Conservation (phyloP, 2,797 vertebrate species). For the Gymnothorax javanicus region DNA sequence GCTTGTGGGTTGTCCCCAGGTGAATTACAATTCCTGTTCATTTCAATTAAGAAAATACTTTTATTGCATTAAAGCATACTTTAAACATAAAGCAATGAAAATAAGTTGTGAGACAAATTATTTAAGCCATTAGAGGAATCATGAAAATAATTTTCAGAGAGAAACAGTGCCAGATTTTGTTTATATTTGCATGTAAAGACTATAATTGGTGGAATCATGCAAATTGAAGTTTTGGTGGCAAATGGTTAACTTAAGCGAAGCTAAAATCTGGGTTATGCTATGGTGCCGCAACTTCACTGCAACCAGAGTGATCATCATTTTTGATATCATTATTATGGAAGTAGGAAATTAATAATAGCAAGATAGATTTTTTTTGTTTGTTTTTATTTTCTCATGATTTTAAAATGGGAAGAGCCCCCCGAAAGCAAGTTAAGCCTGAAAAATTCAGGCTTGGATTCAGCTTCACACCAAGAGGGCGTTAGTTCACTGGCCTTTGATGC, state of each 20-base stretch:
- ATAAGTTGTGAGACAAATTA: neutral
- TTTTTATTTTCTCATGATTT: neutral
- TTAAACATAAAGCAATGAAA: neutral
- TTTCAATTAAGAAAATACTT: neutral
- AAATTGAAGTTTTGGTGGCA: too few relatives aligned
- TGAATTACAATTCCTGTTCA: neutral
- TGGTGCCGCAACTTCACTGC: too few relatives aligned
- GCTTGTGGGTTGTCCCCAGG: neutral
- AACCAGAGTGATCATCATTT: too few relatives aligned
- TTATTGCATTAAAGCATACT: neutral
- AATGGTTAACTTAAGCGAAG: too few relatives aligned
- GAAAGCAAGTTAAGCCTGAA: slow-evolving; percentile 26
- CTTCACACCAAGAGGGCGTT: slow-evolving; percentile 19
- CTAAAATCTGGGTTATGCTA: too few relatives aligned
- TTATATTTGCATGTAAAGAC: too few relatives aligned
- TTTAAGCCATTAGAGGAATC: neutral
- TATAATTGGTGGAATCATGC: too few relatives aligned
- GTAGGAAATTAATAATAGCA: neutral
- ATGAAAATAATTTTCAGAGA: neutral
- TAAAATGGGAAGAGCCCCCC: slow-evolving; percentile 35
- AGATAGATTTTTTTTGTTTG: neutral
- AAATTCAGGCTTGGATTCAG: slow-evolving; percentile 58
- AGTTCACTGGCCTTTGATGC: neutral
- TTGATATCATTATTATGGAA: neutral
- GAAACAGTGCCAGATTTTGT: neutral